Evolutionary conservation across 2,113 vertebrate species (phyloP).

Genomic region (Aleadryas rufinucha): DNA sequence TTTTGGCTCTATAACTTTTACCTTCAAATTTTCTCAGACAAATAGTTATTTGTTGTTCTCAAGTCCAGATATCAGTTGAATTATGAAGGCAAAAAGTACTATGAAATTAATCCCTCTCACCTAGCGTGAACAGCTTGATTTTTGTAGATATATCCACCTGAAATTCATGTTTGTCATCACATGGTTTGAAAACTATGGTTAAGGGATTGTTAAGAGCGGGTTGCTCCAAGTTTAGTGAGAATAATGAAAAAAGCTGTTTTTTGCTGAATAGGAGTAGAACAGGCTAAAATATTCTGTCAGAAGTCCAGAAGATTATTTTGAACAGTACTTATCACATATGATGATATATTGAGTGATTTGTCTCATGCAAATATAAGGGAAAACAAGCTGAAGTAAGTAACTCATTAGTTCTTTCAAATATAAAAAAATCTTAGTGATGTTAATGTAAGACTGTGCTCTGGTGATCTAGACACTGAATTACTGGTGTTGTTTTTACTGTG

Average conservation of each 20-base stretch:
- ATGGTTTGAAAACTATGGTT: background rate
- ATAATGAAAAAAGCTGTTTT: background rate
- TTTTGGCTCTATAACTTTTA: background rate
- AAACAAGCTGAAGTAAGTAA: background rate
- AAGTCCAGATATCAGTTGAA: background rate
- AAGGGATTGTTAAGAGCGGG: background rate
- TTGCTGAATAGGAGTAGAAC: background rate
- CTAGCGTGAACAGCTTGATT: background rate
- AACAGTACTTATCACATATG: background rate
- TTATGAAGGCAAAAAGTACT: background rate
- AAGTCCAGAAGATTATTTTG: background rate
- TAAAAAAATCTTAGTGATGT: background rate
- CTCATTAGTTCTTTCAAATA: background rate
- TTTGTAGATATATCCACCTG: background rate
- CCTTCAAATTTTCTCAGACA: background rate
- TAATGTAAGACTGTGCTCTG: background rate
- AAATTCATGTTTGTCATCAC: background rate
- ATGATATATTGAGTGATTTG: background rate
- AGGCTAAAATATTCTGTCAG: background rate
- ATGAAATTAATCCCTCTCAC: background rate
- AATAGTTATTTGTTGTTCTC: background rate
- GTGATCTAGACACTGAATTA: background rate
- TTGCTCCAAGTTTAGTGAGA: background rate
- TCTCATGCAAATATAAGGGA: background rate
- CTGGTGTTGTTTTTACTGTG: background rate